Percentiles rank a stretch among this genome's conserved stretches.
Conservation (phyloP, 2,888 invertebrate species). For the Erebia palarica region DNA sequence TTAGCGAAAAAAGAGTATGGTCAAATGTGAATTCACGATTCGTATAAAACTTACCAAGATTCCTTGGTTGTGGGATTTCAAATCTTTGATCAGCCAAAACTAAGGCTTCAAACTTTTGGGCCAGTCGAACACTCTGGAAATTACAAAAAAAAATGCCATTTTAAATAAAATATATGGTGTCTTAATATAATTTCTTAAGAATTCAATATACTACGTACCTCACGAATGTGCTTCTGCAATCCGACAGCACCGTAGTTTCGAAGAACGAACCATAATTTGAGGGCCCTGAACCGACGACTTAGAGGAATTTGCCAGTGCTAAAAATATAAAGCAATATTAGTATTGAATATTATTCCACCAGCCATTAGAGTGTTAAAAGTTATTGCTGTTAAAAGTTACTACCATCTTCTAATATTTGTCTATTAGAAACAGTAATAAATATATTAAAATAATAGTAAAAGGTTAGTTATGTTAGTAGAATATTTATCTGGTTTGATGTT, state of each 20-base stretch:
- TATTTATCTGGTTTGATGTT: too few relatives aligned
- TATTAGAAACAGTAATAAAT: too few relatives aligned
- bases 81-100: conserved; percentile 92
- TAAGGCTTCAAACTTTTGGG: conserved; percentile 94
- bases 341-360: background rate
- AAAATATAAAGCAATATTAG: conserved; percentile 44
- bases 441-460: too few relatives aligned
- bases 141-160: conserved; percentile 39
- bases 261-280: conserved; percentile 99
- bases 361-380: too few relatives aligned
- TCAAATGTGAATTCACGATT: too few relatives aligned
- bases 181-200: background rate
- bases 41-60: conserved; percentile 84
- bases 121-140: conserved; percentile 91
- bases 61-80: conserved; percentile 93
- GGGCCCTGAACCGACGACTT: conserved; percentile 94
- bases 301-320: conserved; percentile 99
- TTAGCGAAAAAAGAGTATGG: too few relatives aligned
- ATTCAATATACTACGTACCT: conserved; percentile 81
- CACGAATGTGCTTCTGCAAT: conserved; percentile 95
- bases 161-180: background rate
- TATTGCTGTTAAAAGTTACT: too few relatives aligned
- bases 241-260: conserved; percentile 95
- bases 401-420: too few relatives aligned
- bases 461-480: too few relatives aligned